These are phyloP conservation scores for Labeo calbasu DNA, from an alignment of 2,797 vertebrate genomes.

Conservation along the genomic window DNA sequence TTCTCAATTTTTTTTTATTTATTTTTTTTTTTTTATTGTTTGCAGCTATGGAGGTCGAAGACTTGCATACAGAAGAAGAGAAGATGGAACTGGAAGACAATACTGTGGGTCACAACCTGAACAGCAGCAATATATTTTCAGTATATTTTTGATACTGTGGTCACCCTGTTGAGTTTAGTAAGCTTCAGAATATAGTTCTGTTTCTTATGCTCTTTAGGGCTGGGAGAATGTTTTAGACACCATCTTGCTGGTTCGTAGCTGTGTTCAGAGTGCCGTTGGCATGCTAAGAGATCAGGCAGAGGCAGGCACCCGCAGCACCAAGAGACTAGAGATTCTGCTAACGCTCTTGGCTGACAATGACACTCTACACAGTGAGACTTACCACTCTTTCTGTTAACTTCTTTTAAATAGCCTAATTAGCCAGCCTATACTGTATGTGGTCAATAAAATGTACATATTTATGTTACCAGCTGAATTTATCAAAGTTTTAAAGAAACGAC, in stretches of 20 bases:
- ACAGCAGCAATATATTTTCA: not conserved
- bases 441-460: not conserved
- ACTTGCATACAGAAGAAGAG: constrained; percentile 65
- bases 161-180: not conserved
- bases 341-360: constrained; percentile 77
- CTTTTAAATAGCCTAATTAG: not conserved
- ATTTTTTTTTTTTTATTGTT: not conserved
- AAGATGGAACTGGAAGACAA: constrained; percentile 58
- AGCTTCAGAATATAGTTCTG: not conserved
- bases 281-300: constrained; percentile 84
- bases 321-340: constrained; percentile 86
- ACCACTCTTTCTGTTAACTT: not conserved
- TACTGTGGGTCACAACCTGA: constrained; percentile 66
- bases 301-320: constrained; percentile 75
- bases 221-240: constrained; percentile 80
- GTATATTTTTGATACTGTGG: not conserved
- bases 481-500: constrained; percentile 77
- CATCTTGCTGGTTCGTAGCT: constrained; percentile 85
- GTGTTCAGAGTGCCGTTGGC: constrained; percentile 89
- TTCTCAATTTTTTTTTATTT: not conserved
- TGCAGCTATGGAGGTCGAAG: constrained; percentile 76
- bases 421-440: not conserved
- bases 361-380: constrained; percentile 72
- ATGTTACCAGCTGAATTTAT: constrained; percentile 81
- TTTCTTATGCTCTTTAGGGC: constrained; percentile 53